Evolutionary conservation across 2,797 vertebrate species (phyloP).

Genomic region (Lepilemur septentrionalis): DNA sequence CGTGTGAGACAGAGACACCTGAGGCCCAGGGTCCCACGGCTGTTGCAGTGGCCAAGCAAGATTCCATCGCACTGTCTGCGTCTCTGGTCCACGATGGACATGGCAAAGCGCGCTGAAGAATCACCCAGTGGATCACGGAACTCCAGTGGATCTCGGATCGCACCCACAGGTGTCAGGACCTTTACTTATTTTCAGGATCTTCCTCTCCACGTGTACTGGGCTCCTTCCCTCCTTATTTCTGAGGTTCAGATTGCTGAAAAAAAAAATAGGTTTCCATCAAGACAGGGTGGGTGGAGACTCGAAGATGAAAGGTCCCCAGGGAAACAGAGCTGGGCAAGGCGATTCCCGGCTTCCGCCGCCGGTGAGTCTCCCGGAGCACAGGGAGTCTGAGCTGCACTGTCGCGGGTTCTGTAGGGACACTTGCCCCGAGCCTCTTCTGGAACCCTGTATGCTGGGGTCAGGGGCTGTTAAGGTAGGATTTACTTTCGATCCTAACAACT

Average conservation of each 20-base stretch:
- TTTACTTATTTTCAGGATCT: background rate
- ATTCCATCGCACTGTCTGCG: background rate
- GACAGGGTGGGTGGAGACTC: background rate
- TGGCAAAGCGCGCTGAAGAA: background rate
- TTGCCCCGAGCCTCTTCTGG: fast-evolving
- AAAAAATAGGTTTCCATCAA: background rate
- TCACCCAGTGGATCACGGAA: fast-evolving
- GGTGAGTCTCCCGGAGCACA: fast-evolving
- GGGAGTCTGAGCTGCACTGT: background rate
- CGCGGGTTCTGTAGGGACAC: background rate
- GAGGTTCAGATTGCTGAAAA: background rate
- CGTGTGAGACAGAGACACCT: fast-evolving
- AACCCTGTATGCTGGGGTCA: background rate
- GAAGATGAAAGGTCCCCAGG: background rate
- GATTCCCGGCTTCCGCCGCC: fast-evolving
- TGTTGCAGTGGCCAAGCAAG: no score
- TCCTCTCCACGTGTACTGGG: no score
- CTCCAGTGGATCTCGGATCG: fast-evolving
- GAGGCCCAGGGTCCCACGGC: background rate
- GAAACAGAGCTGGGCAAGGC: background rate
- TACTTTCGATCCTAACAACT: background rate
- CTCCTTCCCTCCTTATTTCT: background rate
- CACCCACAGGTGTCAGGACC: background rate
- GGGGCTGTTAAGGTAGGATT: background rate
- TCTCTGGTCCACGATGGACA: fast-evolving